Base-by-base conservation (phyloP, 1,140 invertebrate genomes). In the Coptotermes formosanus region DNA sequence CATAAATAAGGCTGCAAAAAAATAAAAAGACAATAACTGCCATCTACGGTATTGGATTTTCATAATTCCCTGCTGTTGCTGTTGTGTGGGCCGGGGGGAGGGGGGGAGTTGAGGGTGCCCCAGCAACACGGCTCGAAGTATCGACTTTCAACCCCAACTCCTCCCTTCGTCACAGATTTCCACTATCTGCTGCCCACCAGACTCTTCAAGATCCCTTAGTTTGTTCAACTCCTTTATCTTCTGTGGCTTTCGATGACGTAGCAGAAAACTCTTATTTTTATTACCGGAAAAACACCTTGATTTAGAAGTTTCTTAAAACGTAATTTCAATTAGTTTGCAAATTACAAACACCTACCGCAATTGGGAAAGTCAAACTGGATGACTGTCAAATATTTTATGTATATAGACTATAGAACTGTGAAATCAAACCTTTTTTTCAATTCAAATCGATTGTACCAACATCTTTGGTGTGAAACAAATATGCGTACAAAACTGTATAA, bases 1-100 rank as follows among this genome's bases (percentile, higher is more conserved):
- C 85, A 75, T 85, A 85, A 85, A 85, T 85, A 85, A 85, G 32
- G 64, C 32, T 43, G 59, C 55, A 64, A 69, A 69, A 84, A 85
- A 48, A 38, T 38, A 38, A 48, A 55, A 55, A 55, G 16, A 85
- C 85, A 85, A 85, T 85, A 85, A 85, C 85, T 81, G 85, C 85
- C 59, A 85, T 75, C 85, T 44, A 30, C 75, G 55, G 55, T 85
- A 85, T 85, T 64, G 85, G 75, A 48, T 85, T 85, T 85, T 85
- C 85, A 85, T 85, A 85, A 85, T 85, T 85, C 59, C 45, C 43
- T 44, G 64, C 59, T 64, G 45, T 59, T n/a, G 64, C 55, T 85
- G 55, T 64, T 85, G 30, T 30, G 25, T 23, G 43, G 16, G 45
- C 2, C 44, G 43, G 45, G 43, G 45, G 45, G 30, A 30, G n/a